Evolutionary conservation across 92 coral and sea anemone species (phyloP), one percentile per base, ranked within the genome.

Genomic region (Siderastrea radians): DNA sequence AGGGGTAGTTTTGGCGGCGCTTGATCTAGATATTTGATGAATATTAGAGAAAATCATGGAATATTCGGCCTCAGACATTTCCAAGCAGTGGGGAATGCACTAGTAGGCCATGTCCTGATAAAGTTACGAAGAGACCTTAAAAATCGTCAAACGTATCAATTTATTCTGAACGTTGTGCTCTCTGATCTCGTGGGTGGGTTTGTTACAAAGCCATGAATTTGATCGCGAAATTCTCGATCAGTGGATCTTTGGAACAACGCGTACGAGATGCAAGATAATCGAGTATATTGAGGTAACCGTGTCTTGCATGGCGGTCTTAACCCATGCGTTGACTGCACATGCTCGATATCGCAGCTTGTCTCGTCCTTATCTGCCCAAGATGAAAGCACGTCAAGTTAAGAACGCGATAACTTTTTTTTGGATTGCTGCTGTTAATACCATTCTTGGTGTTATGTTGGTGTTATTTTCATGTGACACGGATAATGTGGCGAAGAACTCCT

Each of bases 321-420:
- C 93, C 12, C 93, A 92, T 64, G 90, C 96, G 0, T 84, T 90
- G 19, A 95, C 93, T 65, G 94, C 98, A 2, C 75, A 88, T 13
- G 98, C 90, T 77, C 91, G 96, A 79, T 93, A 93, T 70, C 75
- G 94, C 7, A 76, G 87, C 66, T 73, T 95, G n/a, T 93, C 91
- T 53, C 87, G 85, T 55, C 96, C 98, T 1, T 83, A 93, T 12
- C 83, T 90, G 14, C 86, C 92, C 15, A 87, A 75, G 75, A 58
- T 91, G 16, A 65, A 75, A 10, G 66, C 86, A 50, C 75, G 78
- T 12, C 84, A 72, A 63, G 94, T 90, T 15, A 93, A 78, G 60
- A 82, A 86, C 49, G 82, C 93, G 88, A 69, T 88, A 1, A 55
- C 82, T n/a, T 6, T 78, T 90, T 13, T 82, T 88, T 95, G 98